phyloP scores from a whole-genome alignment of 2,888 invertebrate species.

The Sclerodermus sp. region DNA sequence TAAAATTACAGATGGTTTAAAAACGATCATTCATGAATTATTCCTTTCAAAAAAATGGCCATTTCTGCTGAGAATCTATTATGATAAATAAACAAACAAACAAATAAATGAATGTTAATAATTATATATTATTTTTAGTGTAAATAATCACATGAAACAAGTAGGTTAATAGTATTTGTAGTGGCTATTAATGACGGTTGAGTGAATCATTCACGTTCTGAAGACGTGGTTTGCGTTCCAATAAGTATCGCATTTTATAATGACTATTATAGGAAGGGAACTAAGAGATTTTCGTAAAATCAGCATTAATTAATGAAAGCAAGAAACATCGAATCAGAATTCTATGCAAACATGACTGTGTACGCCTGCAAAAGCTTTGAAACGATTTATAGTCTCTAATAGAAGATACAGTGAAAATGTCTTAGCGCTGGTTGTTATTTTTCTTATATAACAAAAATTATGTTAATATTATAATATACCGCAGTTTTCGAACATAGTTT shows the following conservation, averaged over 20 bases:
- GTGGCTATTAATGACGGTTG: constrained; percentile 10
- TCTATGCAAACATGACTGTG: constrained; percentile 8
- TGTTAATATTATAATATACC: constrained; percentile 25
- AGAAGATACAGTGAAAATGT: constrained; percentile 10
- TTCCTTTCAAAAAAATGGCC: constrained; percentile 32
- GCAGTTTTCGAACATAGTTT: constrained; percentile 31
- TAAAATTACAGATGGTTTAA: constrained; percentile 31
- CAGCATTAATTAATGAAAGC: neutral
- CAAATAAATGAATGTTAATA: constrained; percentile 18
- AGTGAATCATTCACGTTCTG: constrained; percentile 6
- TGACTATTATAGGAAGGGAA: constrained; percentile 2
- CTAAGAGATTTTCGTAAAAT: constrained; percentile 2
- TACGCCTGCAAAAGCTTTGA: constrained; percentile 6
- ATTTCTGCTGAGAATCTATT: constrained; percentile 46
- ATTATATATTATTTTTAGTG: constrained; percentile 30
- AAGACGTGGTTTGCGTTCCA: constrained; percentile 11
- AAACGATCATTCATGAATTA: constrained; percentile 38
- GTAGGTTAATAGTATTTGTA: constrained; percentile 13
- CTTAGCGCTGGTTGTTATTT: constrained; percentile 13
- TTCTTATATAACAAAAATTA: constrained; percentile 6
- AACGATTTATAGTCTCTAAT: constrained; percentile 1
- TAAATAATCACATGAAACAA: constrained; percentile 25
- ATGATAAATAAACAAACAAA: constrained; percentile 28
- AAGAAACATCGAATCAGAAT: constrained; percentile 14
- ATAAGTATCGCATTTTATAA: constrained; percentile 16